These are phyloP conservation scores for Hiodon tergisus DNA, from an alignment of 2,113 vertebrate genomes.

Conservation along the genomic window DNA sequence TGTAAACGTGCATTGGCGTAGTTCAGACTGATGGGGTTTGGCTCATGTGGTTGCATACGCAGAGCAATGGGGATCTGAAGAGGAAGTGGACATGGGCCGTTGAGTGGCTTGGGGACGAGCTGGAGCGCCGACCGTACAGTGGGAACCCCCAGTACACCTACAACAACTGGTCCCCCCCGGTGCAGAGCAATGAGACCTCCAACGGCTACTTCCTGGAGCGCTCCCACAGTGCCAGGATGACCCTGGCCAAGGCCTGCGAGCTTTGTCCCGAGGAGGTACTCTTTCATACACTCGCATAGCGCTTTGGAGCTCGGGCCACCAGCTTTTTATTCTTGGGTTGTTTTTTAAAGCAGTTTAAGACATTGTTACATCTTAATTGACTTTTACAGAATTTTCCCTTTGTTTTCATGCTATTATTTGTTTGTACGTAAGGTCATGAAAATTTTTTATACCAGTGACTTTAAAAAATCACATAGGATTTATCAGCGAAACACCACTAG, in stretches of 20 bases:
- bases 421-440: no score
- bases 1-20: not conserved
- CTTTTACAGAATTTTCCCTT: no score
- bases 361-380: no score
- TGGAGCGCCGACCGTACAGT: conserved; percentile 92
- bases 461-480: no score
- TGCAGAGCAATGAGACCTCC: conserved; percentile 98
- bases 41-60: conserved; percentile 30
- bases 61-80: conserved; percentile 98
- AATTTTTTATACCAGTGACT: no score
- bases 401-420: no score
- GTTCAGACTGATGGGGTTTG: not conserved
- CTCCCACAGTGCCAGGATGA: conserved; percentile 97
- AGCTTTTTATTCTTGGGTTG: no score
- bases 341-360: no score
- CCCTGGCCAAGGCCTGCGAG: conserved; percentile 98
- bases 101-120: conserved; percentile 96
- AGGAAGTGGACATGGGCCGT: conserved; percentile 99
- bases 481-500: no score
- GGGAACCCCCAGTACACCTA: conserved; percentile 97
- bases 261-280: conserved; percentile 97
- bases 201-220: conserved; percentile 98
- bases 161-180: conserved; percentile 97
- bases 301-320: no score
- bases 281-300: not conserved